Conservation (phyloP, 2,888 invertebrate species). For the Pammene fasciana region DNA sequence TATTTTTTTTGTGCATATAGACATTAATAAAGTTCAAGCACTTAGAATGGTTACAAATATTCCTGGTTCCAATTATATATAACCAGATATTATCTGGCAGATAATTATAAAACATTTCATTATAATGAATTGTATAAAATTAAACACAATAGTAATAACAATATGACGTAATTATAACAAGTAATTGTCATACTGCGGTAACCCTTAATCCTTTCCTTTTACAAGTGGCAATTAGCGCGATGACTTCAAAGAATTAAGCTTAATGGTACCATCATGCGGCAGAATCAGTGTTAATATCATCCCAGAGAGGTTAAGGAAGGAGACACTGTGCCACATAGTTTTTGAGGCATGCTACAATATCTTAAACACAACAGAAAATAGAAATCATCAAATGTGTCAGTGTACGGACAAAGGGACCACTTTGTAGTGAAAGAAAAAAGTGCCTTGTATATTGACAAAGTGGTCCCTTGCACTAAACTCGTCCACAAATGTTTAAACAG, state of each 20-base stretch:
- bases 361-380: not conserved
- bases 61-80: not conserved
- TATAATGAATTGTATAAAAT: conserved; percentile 14
- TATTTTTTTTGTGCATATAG: too few species aligned
- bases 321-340: not conserved
- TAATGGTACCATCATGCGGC: conserved; percentile 22
- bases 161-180: conserved; percentile 20
- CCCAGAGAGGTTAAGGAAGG: conserved; percentile 2
- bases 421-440: too few species aligned
- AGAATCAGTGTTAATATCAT: conserved; percentile 31
- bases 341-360: conserved; percentile 10
- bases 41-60: too few species aligned
- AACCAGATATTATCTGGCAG: too few species aligned
- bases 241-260: conserved; percentile 34
- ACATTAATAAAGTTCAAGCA: too few species aligned
- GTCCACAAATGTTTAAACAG: too few species aligned
- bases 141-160: conserved; percentile 9
- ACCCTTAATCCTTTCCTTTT: conserved; percentile 27
- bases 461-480: too few species aligned
- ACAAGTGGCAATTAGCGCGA: conserved; percentile 15
- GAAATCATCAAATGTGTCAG: too few species aligned
- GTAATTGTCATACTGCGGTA: conserved; percentile 19
- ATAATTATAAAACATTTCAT: not conserved
- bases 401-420: too few species aligned
- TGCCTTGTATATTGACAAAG: too few species aligned